Base-by-base conservation (phyloP, 2,113 vertebrate species). In the Microtus pennsylvanicus region DNA sequence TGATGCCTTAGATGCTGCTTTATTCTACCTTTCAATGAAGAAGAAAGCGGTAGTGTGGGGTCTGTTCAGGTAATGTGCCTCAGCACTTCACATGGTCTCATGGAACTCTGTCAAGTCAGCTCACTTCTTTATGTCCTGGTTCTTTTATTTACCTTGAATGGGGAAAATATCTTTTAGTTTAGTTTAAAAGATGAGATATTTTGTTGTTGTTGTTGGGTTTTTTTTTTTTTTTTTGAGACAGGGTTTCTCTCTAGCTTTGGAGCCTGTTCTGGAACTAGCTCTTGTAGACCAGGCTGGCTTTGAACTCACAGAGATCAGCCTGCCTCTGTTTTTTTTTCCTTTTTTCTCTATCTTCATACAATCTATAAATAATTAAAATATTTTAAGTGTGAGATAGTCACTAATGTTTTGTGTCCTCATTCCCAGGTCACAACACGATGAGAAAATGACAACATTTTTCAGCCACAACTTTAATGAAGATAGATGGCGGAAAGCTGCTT, bases 21-120 rank as follows among this genome's bases (percentile, higher is more conserved):
- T 99, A 14, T 99, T 99, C 98, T 99, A 99, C 97, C 99, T 99
- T 97, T 99, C 99, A 67, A 99, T 99, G 99, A 99, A 99, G 99
- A 99, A 99, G 97, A 99, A 99, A 96, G 99, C 99, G 45, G 99
- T 99, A 55, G 99, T 99, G 14, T 99, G 99, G 99, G 99, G 99
- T 58, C 98, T 99, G 10, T 99, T 99, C 98, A 99, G 99, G 99
- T 99, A 96, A 98, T 94, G 96, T 95, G 33, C 86, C 69, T 88
- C 45, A 72, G 38, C 35, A 35, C 0, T n/a, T 42, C 74, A 50
- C 5, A 8, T 50, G 77, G 85, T 50, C 90, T 89, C 87, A 21
- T 35, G 30, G 24, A 87, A 35, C 30, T 78, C 94, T 65, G 50
- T 83, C 63, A 80, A 2, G 22, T 74, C 38, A 94, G 26, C 61